Evolutionary conservation across 2,797 vertebrate species (phyloP), one percentile per base, ranked within the genome.

Genomic region (Anolis apletophallus): DNA sequence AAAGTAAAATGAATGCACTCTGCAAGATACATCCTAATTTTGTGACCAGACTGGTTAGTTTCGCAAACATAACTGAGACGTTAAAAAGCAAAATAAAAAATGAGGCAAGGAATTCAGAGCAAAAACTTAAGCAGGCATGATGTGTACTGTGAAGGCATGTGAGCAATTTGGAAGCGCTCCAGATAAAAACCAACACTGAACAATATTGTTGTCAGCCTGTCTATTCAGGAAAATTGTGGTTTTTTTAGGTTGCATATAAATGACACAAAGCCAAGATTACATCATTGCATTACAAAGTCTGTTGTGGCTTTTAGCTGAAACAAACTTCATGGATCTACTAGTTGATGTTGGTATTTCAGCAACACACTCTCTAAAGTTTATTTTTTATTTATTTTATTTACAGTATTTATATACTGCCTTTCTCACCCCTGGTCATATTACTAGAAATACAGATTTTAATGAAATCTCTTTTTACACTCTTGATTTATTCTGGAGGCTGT

Each of bases 181-280:
- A 98, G 97, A 97, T 96, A 97, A 97, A 97, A 97, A 96, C 95
- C 95, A 96, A 96, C 95, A 96, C 92, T 55, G 94, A 97, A 97
- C 97, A 97, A 97, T 96, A 98, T 97, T 97, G 97, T 97, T 96
- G 97, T 97, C 97, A 96, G 97, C 94, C 95, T 96, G 95, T 96
- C 97, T 96, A 96, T 97, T 97, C 96, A 96, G 93, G 94, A 96
- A 97, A 96, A 97, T 96, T 95, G 94, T 90, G 95, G 95, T 95
- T 94, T 96, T 94, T 96, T 96, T 94, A 95, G 93, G 94, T 95
- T 97, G 96, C 96, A 97, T 97, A 95, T 96, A 96, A 97, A 96
- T 97, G 96, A 97, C 97, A 97, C 96, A 97, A 97, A 97, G 97
- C 97, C 97, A 96, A 96, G 97, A 97, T 98, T 97, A 97, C 97